A percentile compares a stretch with the other conserved stretches of the same genome.
These are phyloP conservation scores for Ariopsis seemanni DNA, from an alignment of 2,113 vertebrate species.

Conservation along the genomic window DNA sequence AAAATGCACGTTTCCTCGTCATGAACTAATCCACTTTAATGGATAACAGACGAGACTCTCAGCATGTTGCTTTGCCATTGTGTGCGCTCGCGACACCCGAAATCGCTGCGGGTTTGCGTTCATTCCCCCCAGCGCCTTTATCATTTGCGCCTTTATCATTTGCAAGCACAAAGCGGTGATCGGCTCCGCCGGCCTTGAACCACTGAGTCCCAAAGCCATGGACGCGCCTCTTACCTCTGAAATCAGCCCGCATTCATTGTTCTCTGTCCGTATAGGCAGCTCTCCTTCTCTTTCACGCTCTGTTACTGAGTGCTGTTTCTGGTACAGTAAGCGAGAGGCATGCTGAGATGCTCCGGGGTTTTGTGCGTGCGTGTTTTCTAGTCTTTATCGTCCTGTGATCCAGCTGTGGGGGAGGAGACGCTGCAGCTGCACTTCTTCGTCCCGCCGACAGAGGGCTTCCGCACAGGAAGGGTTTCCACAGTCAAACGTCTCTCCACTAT, in stretches of 20 bases:
- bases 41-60: neutral
- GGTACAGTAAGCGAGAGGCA: neutral
- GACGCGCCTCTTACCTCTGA: constrained; percentile 64
- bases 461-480: neutral
- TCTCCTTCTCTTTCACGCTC: constrained; percentile 20
- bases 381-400: neutral
- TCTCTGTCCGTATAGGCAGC: neutral
- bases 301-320: neutral
- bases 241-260: constrained; percentile 51
- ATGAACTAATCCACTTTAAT: too few species aligned
- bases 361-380: constrained; percentile 6
- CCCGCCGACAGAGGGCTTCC: neutral
- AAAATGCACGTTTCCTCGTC: neutral
- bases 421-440: neutral
- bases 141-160: neutral
- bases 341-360: constrained; percentile 39
- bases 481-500: neutral
- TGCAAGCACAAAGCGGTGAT: constrained; percentile 52
- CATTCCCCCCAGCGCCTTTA: neutral
- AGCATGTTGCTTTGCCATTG: neutral
- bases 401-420: constrained; percentile 34
- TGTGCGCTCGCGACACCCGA: neutral
- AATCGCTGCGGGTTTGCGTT: neutral
- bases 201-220: neutral
- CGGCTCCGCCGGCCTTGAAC: neutral